Evolutionary conservation across 92 coral and sea anemone genomes (phyloP), one percentile per base, ranked within the genome.

Genomic region (Bergia puertoricense): DNA sequence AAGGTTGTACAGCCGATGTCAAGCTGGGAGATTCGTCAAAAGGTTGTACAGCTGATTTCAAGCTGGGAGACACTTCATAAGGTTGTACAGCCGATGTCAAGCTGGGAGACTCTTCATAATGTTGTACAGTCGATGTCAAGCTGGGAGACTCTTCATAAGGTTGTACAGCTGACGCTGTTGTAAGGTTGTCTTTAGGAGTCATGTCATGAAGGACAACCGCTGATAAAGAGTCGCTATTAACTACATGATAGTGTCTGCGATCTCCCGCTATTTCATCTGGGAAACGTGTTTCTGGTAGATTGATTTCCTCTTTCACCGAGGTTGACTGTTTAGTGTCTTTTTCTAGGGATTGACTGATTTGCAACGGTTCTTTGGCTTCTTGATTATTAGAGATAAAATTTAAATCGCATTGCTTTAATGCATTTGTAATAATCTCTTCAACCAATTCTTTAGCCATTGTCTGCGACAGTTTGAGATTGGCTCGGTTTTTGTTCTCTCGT

Each of bases 371-470:
- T 16, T 43, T 11, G 22, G 18, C 36, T 41, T 18, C 37, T 80
- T 23, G 46, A 6, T 54, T 73, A 8, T 39, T 38, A 8, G 85
- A 56, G 8, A 56, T 48, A 6, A 16, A 65, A 9, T 23, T 83
- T 5, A 37, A n/a, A 51, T 83, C 45, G 45, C 59, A 45, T 38
- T 30, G 86, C 6, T 69, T 68, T 69, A 46, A 22, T 45, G 86
- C 86, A 13, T 46, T 83, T 9, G 57, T 23, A 44, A 83, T 38
- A 83, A 69, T 44, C 8, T 69, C 65, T 68, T 23, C 86, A 36
- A 83, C 51, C 10, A 82, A 1, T 18, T 43, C 67, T 38, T 74
- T 44, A 18, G 77, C 86, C 77, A 45, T 36, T 69, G 77, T 69
- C 8, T 30, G 30, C 51, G 36, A 68, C 39, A 30, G 13, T 18